Evolutionary conservation across 2,113 vertebrate genomes (phyloP), one percentile per base, ranked within the genome.

Genomic region (Heliornis fulica): DNA sequence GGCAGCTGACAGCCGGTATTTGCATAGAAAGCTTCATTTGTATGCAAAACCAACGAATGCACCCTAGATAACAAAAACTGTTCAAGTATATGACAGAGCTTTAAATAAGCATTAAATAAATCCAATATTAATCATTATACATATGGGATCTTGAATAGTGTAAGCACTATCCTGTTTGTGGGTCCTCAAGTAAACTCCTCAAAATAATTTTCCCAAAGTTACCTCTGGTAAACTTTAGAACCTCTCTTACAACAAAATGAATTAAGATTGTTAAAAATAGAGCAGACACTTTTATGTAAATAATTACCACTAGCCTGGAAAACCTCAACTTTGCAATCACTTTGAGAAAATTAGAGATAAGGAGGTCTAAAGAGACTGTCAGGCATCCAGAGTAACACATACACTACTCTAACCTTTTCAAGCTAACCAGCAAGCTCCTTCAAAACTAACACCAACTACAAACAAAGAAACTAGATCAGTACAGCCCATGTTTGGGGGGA

Each of bases 11-110:
- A 53, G 29, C 25, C 40, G 10, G 4, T 32, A 17, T 74, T 76
- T 48, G n/a, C n/a, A n/a, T n/a, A n/a, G n/a, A n/a, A 46, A 74
- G 60, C 13, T 8, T 14, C 28, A 7, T n/a, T 78, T 29, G 36
- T 11, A 29, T 3, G 16, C 1, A 1, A 78, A 2, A 74, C 17
- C 29, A 83, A 25, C 1, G 0, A 77, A 72, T 8, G 29, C 5
- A 7, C 0, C 14, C 13, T 2, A 66, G 28, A 11, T 34, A 57
- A 57, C 14, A 77, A 32, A 76, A 16, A 69, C 57, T 72, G 48
- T 17, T 87, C 43, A 26, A 36, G 23, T 1, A 0, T 20, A 31
- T 28, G 11, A 13, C 34, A 56, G 23, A 89, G 45, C 36, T 92
- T 80, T 40, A 69, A 11, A 28, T n/a, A 34, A 82, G 23, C 32